These are phyloP conservation scores for Sinocyclocheilus maitianheensis DNA, from an alignment of 2,113 vertebrate genomes.

Conservation along the genomic window DNA sequence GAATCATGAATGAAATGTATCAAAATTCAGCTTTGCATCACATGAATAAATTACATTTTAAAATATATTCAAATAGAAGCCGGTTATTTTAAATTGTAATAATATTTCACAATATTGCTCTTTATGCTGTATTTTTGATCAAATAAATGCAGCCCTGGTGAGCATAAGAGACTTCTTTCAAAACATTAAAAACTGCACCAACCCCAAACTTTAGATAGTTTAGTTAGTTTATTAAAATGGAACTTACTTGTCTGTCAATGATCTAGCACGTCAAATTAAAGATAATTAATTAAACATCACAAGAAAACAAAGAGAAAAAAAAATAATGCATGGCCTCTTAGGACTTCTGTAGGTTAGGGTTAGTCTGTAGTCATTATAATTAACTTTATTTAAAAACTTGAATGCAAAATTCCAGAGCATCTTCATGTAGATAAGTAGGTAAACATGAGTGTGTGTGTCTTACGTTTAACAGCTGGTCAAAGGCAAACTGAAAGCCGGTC, in stretches of 20 bases:
- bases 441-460: conserved; percentile 61
- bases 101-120: not conserved
- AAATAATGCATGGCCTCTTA: not conserved
- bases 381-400: not conserved
- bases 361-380: not conserved
- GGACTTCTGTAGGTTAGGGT: not conserved
- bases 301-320: too few species aligned
- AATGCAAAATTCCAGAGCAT: not conserved
- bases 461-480: conserved; percentile 97
- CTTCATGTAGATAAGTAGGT: not conserved
- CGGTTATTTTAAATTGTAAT: not conserved
- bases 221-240: too few species aligned
- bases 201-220: too few species aligned
- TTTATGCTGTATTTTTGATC: not conserved
- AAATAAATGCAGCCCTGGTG: not conserved
- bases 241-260: too few species aligned
- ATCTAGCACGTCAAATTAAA: not conserved
- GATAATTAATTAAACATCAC: not conserved
- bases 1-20: not conserved
- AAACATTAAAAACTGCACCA: too few species aligned
- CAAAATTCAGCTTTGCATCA: not conserved
- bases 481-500: conserved; percentile 95
- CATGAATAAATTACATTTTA: not conserved
- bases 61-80: not conserved
- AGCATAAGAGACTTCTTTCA: not conserved